Evolutionary conservation across 2,888 invertebrate genomes (phyloP).

Genomic region (Chesias legatella): DNA sequence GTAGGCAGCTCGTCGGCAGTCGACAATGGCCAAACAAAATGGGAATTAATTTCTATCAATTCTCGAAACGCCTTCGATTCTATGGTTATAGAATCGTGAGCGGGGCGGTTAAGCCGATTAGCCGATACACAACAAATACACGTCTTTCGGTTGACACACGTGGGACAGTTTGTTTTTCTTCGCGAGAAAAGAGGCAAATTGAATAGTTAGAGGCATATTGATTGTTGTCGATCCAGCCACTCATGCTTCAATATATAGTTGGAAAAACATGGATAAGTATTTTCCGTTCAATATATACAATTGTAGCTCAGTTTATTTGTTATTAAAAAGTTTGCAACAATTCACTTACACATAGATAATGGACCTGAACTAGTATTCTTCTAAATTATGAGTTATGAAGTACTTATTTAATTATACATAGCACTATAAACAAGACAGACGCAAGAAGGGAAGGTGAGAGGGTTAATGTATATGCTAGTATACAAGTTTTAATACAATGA

Average conservation of each 20-base stretch:
- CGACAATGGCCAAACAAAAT: conserved; percentile 74
- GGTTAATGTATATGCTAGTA: too few relatives aligned
- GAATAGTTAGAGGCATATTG: conserved; percentile 20
- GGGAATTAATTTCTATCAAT: conserved; percentile 76
- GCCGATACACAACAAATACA: conserved; percentile 68
- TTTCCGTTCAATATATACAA: too few relatives aligned
- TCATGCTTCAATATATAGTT: conserved; percentile 4
- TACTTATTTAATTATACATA: too few relatives aligned
- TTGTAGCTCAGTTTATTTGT: too few relatives aligned
- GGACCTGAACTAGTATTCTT: too few relatives aligned
- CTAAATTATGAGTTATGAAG: too few relatives aligned
- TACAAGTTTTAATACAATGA: too few relatives aligned
- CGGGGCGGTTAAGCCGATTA: conserved; percentile 72
- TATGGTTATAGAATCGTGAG: conserved; percentile 52
- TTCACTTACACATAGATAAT: too few relatives aligned
- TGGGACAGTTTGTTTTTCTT: conserved; percentile 56
- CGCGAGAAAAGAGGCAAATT: conserved; percentile 15
- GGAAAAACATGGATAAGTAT: not conserved
- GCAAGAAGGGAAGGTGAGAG: too few relatives aligned
- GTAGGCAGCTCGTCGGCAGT: conserved; percentile 55
- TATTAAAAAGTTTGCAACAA: too few relatives aligned
- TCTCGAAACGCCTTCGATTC: conserved; percentile 71
- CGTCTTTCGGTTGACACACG: conserved; percentile 59
- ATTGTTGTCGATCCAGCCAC: conserved; percentile 21
- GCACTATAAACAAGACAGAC: too few relatives aligned